phyloP scores from a whole-genome alignment of 2,113 vertebrate genomes.

The Oenanthe oenanthe region DNA sequence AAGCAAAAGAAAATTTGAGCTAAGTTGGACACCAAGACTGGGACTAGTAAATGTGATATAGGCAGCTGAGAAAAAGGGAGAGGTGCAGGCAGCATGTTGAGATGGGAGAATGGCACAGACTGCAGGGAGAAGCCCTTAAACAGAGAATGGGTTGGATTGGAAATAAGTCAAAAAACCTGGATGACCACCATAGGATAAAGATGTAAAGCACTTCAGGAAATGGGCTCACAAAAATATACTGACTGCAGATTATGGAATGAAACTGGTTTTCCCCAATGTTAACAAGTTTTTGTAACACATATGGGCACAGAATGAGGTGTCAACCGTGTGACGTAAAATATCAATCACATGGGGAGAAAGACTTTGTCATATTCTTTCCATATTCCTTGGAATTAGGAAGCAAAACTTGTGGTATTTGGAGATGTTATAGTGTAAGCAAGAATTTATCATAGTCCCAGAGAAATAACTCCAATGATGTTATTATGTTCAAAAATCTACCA shows the following conservation, averaged over 20 bases:
- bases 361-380: neutral
- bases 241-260: neutral
- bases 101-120: neutral
- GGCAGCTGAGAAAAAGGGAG: neutral
- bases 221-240: neutral
- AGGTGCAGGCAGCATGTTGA: neutral
- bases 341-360: neutral
- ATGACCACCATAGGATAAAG: neutral
- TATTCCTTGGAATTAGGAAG: neutral
- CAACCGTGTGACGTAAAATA: neutral
- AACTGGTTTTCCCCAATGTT: neutral
- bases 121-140: neutral
- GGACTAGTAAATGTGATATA: neutral
- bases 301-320: neutral
- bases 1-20: neutral
- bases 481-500: neutral
- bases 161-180: neutral
- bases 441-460: neutral
- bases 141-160: neutral
- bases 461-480: fast-evolving
- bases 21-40: neutral
- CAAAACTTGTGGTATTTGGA: neutral
- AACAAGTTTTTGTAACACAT: neutral
- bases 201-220: neutral
- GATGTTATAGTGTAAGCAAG: neutral